A percentile compares a stretch with the other conserved stretches of the same genome.
Conservation (phyloP, 2,888 invertebrate species). For the Rhyacophila evoluta region DNA sequence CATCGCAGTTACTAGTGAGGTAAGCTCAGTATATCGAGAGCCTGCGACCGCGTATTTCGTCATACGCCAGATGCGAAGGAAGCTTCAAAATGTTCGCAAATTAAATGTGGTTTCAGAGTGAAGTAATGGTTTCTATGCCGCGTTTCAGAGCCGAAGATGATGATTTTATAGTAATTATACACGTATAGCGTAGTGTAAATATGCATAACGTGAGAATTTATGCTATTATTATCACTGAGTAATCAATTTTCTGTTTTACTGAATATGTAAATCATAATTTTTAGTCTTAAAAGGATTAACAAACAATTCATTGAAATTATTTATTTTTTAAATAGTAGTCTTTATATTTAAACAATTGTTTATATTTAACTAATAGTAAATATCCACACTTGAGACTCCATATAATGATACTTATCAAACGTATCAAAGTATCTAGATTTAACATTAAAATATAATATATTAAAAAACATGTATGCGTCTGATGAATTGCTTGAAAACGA, state of each 20-base stretch:
- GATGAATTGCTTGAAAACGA: too few relatives aligned
- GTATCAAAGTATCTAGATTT: too few relatives aligned
- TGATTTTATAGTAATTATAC: background rate
- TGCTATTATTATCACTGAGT: background rate
- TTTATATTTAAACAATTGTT: too few relatives aligned
- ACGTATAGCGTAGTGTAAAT: background rate
- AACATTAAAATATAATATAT: too few relatives aligned
- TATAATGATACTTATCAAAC: too few relatives aligned
- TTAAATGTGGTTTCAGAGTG: background rate
- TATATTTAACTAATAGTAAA: too few relatives aligned
- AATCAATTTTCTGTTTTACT: background rate
- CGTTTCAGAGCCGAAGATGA: background rate
- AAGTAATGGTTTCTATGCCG: conserved; percentile 8
- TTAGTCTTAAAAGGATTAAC: too few relatives aligned
- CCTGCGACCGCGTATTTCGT: conserved; percentile 1
- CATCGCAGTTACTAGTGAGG: conserved; percentile 15
- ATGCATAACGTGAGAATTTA: background rate
- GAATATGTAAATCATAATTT: background rate
- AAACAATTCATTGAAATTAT: too few relatives aligned
- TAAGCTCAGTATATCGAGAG: conserved; percentile 22
- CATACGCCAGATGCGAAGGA: conserved; percentile 9
- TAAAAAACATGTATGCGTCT: too few relatives aligned
- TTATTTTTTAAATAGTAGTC: too few relatives aligned
- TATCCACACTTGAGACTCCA: too few relatives aligned
- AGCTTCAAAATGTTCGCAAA: background rate